Base-by-base conservation (phyloP, 2,797 vertebrate species). In the Pristis pectinata region DNA sequence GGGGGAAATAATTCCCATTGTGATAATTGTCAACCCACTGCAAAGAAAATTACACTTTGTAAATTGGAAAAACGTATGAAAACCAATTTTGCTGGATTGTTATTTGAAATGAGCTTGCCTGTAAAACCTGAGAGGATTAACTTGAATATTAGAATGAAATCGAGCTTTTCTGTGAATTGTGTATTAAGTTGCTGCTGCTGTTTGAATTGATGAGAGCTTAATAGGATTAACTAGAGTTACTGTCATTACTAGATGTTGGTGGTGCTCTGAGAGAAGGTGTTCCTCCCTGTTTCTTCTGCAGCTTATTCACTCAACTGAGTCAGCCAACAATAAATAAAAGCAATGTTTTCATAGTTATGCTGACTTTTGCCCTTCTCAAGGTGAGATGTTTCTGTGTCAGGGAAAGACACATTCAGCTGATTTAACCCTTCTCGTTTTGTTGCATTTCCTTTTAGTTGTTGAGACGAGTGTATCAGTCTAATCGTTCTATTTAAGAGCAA, bases 141-240 rank as follows among this genome's bases (percentile, higher is more conserved):
- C 49, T 56, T 53, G 41, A 49, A n/a, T 76, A 94, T 94, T 76
- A 74, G 41, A 94, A 76, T 94, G 49, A 70, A 93, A 93, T 93
- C 24, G 67, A 93, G 91, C 64, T 93, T 93, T 70, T 49, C 67
- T 49, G 22, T 93, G 64, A 91, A 67, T 91, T 91, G 87, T 41
- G n/a, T 19, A 67, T 91, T 64, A 61, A 91, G 87, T 91, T 91
- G 87, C 59, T 67, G 87, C 59, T 17, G 74, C 70, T 94, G 92
- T 72, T 74, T 49, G 67, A 53, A 72, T 76, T 27, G 13, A 76
- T 94, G 70, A 44, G 67, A 74, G 70, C 44, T 76, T 94, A 94
- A 94, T 94, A 94, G 92, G 92, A 76, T 94, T 94, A 94, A 94
- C 70, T 53, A 67, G 27, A 22, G 92, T 74, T 94, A 67, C 11